A percentile compares a stretch with the other conserved stretches of the same genome.
Evolutionary conservation across 2,888 invertebrate genomes (phyloP).

Genomic region (Hypercompe scribonia): DNA sequence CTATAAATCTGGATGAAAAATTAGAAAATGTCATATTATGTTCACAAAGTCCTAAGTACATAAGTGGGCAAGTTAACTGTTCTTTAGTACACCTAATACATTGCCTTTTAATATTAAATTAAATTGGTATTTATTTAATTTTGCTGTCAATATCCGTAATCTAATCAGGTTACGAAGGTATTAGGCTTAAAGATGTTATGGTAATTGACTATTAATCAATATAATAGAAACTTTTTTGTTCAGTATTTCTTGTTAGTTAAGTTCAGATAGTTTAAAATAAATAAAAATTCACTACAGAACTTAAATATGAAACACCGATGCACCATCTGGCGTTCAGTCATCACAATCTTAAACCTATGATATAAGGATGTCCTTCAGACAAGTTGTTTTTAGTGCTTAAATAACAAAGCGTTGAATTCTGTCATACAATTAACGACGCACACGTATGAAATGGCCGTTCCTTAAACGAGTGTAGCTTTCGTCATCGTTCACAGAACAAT

Average conservation of each 20-base stretch:
- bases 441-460: conserved; percentile 23
- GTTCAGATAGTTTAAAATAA: not conserved
- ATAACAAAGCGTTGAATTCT: conserved; percentile 3
- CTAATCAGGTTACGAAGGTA: not conserved
- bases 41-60: not conserved
- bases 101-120: not conserved
- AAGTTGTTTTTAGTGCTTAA: conserved; percentile 12
- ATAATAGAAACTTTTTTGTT: not conserved
- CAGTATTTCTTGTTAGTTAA: not conserved
- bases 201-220: not conserved
- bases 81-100: not conserved
- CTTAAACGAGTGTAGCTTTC: conserved; percentile 16
- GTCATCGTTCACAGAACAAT: conserved; percentile 48
- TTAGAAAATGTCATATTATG: not conserved
- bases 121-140: not conserved
- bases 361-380: not conserved
- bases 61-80: not conserved
- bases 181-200: not conserved
- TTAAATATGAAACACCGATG: not conserved
- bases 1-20: not conserved
- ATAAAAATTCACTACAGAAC: not conserved
- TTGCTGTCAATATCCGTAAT: not conserved
- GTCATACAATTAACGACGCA: conserved; percentile 17
- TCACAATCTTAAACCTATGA: not conserved
- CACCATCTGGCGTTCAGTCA: conserved; percentile 1